These are phyloP conservation scores for Colletes latitarsis DNA, from an alignment of 1,140 invertebrate genomes.

Conservation along the genomic window DNA sequence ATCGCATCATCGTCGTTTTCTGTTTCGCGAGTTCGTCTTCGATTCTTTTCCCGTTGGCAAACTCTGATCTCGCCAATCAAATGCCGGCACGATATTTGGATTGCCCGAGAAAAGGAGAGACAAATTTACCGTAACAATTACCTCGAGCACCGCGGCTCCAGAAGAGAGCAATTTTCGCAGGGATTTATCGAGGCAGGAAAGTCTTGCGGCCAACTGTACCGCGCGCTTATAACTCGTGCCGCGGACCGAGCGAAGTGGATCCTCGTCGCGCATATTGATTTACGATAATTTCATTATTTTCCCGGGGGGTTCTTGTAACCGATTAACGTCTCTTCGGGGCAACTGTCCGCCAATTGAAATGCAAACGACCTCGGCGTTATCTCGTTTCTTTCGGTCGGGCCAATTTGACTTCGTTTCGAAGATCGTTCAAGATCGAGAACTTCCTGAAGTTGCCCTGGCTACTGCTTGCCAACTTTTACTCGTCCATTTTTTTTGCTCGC, in stretches of 20 bases:
- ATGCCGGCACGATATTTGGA: neutral
- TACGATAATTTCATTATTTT: constrained; percentile 68
- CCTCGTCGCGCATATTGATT: constrained; percentile 64
- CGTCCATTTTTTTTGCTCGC: neutral
- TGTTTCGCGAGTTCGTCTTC: neutral
- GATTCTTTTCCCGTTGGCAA: neutral
- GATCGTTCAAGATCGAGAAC: constrained; percentile 39
- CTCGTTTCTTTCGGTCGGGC: constrained; percentile 33
- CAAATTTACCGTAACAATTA: constrained; percentile 36
- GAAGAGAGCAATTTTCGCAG: constrained; percentile 20
- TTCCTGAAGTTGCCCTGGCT: constrained; percentile 8
- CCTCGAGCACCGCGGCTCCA: neutral
- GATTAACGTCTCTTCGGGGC: constrained; percentile 62
- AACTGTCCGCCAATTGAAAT: constrained; percentile 61
- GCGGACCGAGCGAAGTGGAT: constrained; percentile 50
- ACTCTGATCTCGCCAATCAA: neutral
- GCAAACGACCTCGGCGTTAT: constrained; percentile 53
- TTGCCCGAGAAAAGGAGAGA: neutral
- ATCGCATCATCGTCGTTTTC: no score
- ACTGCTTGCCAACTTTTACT: neutral
- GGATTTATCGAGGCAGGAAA: constrained; percentile 19
- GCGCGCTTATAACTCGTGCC: constrained; percentile 43
- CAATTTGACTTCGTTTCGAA: constrained; percentile 25
- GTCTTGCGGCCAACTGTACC: constrained; percentile 63
- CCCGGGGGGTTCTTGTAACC: constrained; percentile 57